Conservation (phyloP, 2,797 vertebrate genomes). For the Zalophus californianus region DNA sequence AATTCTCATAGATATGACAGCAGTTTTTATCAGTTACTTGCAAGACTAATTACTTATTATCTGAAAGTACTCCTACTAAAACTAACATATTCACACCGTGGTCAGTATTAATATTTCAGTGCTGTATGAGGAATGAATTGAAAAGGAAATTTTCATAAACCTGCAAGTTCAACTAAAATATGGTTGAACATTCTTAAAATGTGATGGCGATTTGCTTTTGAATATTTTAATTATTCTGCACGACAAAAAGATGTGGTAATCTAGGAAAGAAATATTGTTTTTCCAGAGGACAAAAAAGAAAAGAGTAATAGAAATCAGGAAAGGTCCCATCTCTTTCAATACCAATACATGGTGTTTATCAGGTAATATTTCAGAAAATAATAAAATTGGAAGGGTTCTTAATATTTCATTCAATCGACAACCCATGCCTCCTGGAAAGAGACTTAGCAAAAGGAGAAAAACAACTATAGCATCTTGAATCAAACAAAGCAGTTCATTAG, state of each 20-base stretch:
- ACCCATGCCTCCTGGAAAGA: neutral
- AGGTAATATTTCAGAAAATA: constrained; percentile 50
- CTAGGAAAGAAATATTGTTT: neutral
- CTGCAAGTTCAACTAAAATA: constrained; percentile 2
- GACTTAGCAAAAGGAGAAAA: neutral
- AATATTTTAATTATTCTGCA: constrained; percentile 66
- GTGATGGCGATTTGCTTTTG: neutral
- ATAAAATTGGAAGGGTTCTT: constrained; percentile 1
- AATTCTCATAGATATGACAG: constrained; percentile 20
- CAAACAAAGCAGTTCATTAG: neutral
- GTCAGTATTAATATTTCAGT: constrained; percentile 53
- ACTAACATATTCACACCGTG: neutral
- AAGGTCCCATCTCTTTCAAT: neutral
- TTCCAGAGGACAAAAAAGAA: neutral
- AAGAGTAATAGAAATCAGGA: neutral
- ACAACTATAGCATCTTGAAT: neutral
- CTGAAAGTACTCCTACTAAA: constrained; percentile 47
- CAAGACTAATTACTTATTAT: constrained; percentile 29
- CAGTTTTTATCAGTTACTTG: constrained; percentile 28
- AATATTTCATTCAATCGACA: constrained; percentile 35
- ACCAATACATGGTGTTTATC: neutral
- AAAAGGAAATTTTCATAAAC: constrained; percentile 48
- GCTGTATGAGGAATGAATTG: neutral
- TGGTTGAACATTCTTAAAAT: constrained; percentile 43
- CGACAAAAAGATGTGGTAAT: neutral